Evolutionary conservation across 2,797 vertebrate species (phyloP).

Genomic region (Cetoscarus ocellatus): DNA sequence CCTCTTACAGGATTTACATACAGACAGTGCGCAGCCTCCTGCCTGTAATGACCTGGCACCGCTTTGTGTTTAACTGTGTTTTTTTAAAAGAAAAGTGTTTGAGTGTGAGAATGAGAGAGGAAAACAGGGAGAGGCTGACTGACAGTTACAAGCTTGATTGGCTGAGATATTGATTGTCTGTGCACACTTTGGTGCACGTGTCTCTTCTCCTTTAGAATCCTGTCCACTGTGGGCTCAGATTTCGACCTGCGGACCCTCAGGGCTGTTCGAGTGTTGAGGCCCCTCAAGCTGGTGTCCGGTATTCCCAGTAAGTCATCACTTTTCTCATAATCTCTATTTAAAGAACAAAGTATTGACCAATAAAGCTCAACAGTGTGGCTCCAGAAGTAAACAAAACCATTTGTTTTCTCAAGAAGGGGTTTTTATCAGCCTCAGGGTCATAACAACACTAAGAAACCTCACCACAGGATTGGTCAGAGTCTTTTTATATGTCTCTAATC

Average conservation of each 20-base stretch:
- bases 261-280: constrained; percentile 93
- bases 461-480: too few species aligned
- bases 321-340: background rate
- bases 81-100: constrained; percentile 7
- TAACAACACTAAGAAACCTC: too few species aligned
- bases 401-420: too few species aligned
- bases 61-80: constrained; percentile 24
- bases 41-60: constrained; percentile 56
- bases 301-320: constrained; percentile 91
- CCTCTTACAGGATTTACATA: constrained; percentile 72
- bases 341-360: too few species aligned
- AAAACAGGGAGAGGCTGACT: constrained; percentile 40
- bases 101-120: constrained; percentile 7
- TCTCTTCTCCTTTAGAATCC: constrained; percentile 85
- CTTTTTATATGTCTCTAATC: too few species aligned
- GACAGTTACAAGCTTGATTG: constrained; percentile 53
- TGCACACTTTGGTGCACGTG: constrained; percentile 50
- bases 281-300: constrained; percentile 95
- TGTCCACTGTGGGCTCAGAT: constrained; percentile 93
- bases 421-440: too few species aligned
- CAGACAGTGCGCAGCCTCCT: constrained; percentile 45
- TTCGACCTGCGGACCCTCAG: constrained; percentile 95
- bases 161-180: constrained; percentile 57
- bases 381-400: too few species aligned
- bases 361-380: too few species aligned